Evolutionary conservation across 2,113 vertebrate genomes (phyloP).

Genomic region (Podilymbus podiceps): DNA sequence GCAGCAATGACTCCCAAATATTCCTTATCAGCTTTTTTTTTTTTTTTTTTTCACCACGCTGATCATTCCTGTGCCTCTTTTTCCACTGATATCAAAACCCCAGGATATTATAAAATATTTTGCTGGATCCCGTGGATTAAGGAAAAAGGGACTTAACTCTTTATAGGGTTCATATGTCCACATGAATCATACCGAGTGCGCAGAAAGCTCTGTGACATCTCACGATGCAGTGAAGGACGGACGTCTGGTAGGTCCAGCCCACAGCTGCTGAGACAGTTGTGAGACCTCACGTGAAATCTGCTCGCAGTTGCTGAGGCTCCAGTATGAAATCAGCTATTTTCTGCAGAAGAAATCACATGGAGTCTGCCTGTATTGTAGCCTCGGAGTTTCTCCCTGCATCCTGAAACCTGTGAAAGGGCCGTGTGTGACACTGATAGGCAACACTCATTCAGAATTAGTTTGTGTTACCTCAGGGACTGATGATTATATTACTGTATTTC

Average conservation of each 20-base stretch:
- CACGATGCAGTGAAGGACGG: neutral
- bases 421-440: neutral
- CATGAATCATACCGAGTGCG: neutral
- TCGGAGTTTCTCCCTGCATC: neutral
- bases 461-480: neutral
- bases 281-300: neutral
- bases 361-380: neutral
- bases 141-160: neutral
- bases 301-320: neutral
- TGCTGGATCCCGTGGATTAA: neutral
- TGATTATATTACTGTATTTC: neutral
- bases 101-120: fast-evolving
- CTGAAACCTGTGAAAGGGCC: neutral
- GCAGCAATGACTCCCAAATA: neutral
- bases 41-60: neutral
- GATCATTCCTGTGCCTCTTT: neutral
- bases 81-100: neutral
- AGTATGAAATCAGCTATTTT: neutral
- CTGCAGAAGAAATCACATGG: neutral
- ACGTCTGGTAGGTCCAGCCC: neutral
- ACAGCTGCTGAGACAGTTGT: neutral
- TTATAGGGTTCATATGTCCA: neutral
- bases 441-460: neutral
- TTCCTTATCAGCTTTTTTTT: neutral
- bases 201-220: neutral